phyloP scores from a whole-genome alignment of 2,888 invertebrate genomes.

The Erebia aethiops region DNA sequence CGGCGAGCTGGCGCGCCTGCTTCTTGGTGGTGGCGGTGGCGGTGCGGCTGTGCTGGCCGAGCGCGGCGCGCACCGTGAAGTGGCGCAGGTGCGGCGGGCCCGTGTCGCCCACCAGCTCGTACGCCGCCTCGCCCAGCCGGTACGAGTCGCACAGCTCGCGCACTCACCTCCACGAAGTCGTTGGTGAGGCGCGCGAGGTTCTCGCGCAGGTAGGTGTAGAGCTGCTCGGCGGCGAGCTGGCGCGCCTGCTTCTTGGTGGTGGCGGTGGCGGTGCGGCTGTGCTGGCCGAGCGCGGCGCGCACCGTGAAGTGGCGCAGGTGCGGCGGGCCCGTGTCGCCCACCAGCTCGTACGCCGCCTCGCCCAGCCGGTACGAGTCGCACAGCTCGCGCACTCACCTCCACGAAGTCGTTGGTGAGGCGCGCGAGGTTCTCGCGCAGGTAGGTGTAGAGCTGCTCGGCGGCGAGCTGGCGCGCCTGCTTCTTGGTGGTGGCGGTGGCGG shows the following conservation, averaged over 20 bases:
- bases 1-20: conserved; percentile 85
- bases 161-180: conserved; percentile 67
- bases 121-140: conserved; percentile 77
- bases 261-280: conserved; percentile 80
- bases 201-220: conserved; percentile 65
- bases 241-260: conserved; percentile 86
- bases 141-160: conserved; percentile 76
- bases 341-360: conserved; percentile 77
- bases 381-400: conserved; percentile 70
- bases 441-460: conserved; percentile 72
- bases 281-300: conserved; percentile 78
- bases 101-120: conserved; percentile 82
- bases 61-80: conserved; percentile 83
- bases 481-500: conserved; percentile 84
- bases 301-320: conserved; percentile 85
- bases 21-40: conserved; percentile 85
- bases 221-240: conserved; percentile 82
- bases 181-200: conserved; percentile 60
- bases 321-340: conserved; percentile 86
- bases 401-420: conserved; percentile 63
- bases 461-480: conserved; percentile 86
- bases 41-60: conserved; percentile 79
- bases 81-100: conserved; percentile 86
- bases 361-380: conserved; percentile 78
- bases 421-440: conserved; percentile 64